Evolutionary conservation across 2,797 vertebrate species (phyloP).

Genomic region (Loris lydekkerianus): DNA sequence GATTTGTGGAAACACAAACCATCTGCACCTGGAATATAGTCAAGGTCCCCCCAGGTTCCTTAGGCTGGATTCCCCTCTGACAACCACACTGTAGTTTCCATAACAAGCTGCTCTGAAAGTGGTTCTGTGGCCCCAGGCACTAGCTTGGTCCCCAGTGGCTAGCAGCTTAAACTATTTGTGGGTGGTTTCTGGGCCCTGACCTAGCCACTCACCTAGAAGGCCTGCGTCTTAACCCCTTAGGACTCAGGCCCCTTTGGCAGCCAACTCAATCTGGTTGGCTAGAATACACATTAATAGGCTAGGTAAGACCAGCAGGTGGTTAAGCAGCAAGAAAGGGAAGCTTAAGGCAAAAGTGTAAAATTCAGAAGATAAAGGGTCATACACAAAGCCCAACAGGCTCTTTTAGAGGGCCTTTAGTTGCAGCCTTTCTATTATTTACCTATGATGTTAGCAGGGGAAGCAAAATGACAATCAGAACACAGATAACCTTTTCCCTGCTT

Average conservation of each 20-base stretch:
- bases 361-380: not conserved
- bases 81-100: constrained; percentile 68
- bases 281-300: not conserved
- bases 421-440: too few relatives aligned
- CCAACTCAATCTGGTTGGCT: not conserved
- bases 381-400: not conserved
- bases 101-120: constrained; percentile 74
- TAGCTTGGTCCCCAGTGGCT: constrained; percentile 56
- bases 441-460: not conserved
- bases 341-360: not conserved
- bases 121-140: constrained; percentile 64
- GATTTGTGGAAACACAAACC: not conserved
- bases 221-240: constrained; percentile 55
- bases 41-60: not conserved
- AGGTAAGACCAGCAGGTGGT: not conserved
- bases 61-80: constrained; percentile 62
- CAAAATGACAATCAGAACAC: not conserved
- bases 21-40: not conserved
- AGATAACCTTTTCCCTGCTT: not conserved
- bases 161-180: constrained; percentile 40
- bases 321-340: not conserved
- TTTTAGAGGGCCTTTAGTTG: not conserved
- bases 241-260: not conserved
- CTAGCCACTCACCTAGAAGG: not conserved
- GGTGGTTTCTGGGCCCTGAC: constrained; percentile 57